Evolutionary conservation across 2,888 invertebrate species (phyloP).

Genomic region (Julus scandinavius): DNA sequence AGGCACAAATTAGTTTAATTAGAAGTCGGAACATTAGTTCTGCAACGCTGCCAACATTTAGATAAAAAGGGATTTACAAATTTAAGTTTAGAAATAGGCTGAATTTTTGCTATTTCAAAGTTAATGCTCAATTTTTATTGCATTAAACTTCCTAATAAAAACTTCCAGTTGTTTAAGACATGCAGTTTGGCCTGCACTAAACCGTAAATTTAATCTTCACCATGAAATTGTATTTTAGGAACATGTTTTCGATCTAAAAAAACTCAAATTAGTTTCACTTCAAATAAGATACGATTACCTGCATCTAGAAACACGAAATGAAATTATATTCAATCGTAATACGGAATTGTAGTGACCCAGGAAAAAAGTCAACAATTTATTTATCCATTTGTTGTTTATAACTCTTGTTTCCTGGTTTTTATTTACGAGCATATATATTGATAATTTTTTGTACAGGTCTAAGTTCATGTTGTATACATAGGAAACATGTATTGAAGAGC

Average conservation of each 20-base stretch:
- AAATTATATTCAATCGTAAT: not conserved
- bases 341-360: not conserved
- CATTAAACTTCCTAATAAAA: not conserved
- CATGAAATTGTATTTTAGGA: not conserved
- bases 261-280: not conserved
- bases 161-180: not conserved
- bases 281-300: not conserved
- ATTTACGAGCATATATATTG: too few relatives aligned
- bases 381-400: not conserved
- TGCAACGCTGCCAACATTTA: too few relatives aligned
- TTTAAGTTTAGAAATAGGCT: not conserved
- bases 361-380: not conserved
- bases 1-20: not conserved
- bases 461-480: too few relatives aligned
- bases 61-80: not conserved
- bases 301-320: not conserved
- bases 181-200: not conserved
- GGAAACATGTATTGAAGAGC: too few relatives aligned
- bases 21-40: not conserved
- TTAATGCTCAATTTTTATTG: not conserved
- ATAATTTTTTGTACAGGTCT: too few relatives aligned
- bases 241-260: not conserved
- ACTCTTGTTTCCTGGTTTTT: not conserved
- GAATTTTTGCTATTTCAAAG: not conserved
- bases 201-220: not conserved